Conservation (phyloP, 2,797 vertebrate species). For the Ciconia nigra region DNA sequence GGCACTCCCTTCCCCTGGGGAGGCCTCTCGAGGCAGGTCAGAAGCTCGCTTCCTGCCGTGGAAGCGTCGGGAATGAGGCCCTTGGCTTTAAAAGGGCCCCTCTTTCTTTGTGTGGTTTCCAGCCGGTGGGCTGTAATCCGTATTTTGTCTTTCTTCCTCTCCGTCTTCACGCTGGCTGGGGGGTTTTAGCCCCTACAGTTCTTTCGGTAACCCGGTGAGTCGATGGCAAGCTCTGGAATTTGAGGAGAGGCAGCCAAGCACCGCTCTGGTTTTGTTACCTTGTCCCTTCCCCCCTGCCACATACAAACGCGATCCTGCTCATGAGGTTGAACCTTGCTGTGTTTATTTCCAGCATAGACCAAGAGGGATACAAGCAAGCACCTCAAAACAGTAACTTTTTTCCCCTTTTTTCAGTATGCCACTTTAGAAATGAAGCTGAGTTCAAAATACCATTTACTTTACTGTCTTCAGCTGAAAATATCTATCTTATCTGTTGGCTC, state of each 20-base stretch:
- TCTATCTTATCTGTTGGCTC: background rate
- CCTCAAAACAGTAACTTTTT: background rate
- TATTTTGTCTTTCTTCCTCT: background rate
- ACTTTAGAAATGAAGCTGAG: background rate
- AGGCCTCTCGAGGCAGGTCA: background rate
- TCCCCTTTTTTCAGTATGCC: rapidly evolving
- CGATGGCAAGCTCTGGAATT: background rate
- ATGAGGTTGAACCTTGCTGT: background rate
- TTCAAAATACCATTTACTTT: background rate
- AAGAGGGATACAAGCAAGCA: background rate
- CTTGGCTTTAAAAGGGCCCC: background rate
- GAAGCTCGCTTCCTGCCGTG: background rate
- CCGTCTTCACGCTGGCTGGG: background rate
- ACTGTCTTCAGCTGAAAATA: background rate
- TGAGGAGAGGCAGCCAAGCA: background rate
- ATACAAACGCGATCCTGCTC: background rate
- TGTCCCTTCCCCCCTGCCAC: background rate
- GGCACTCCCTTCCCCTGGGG: background rate
- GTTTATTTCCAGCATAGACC: background rate
- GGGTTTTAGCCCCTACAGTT: background rate
- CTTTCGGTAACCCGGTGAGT: background rate
- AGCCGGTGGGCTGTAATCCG: background rate
- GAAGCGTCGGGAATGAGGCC: background rate
- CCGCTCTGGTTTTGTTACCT: background rate
- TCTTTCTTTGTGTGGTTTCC: constrained; percentile 2